Percentiles rank a stretch among this genome's conserved stretches.
Conservation (phyloP, 2,797 vertebrate species). For the Pantherophis vulpinus region DNA sequence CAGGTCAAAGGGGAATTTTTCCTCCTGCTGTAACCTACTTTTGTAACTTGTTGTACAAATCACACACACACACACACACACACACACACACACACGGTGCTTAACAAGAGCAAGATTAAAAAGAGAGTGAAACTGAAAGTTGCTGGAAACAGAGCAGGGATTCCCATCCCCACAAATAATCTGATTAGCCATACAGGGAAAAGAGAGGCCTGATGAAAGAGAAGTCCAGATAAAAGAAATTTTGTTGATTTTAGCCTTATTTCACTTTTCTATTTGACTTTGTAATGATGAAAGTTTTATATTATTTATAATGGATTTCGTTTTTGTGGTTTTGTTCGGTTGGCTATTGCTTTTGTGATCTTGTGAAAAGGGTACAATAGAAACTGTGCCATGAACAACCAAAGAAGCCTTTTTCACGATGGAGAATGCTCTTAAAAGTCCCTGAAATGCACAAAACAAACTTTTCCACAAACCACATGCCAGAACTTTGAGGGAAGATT, state of each 20-base stretch:
- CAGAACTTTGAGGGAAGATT: not conserved
- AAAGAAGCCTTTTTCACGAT: not conserved
- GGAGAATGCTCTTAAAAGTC: not conserved
- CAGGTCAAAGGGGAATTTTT: not conserved
- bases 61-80: not conserved
- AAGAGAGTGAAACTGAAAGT: not conserved
- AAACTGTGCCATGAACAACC: not conserved
- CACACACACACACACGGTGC: not conserved
- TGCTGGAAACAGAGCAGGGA: not conserved
- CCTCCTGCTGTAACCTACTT: not conserved
- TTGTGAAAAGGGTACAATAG: not conserved
- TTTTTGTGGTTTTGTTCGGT: not conserved
- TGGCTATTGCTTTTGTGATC: not conserved
- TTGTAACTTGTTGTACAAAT: not conserved
- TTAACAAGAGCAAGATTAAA: not conserved
- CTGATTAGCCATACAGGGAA: not conserved
- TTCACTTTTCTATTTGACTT: not conserved
- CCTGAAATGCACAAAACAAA: not conserved
- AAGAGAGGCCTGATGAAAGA: not conserved
- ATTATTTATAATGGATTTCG: not conserved
- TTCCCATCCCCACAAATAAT: not conserved
- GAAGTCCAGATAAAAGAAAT: not conserved
- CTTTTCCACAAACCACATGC: not conserved
- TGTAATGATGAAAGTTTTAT: not conserved
- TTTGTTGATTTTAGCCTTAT: not conserved